Evolutionary conservation across 2,113 vertebrate species (phyloP).

Genomic region (Festucalex cinctus): DNA sequence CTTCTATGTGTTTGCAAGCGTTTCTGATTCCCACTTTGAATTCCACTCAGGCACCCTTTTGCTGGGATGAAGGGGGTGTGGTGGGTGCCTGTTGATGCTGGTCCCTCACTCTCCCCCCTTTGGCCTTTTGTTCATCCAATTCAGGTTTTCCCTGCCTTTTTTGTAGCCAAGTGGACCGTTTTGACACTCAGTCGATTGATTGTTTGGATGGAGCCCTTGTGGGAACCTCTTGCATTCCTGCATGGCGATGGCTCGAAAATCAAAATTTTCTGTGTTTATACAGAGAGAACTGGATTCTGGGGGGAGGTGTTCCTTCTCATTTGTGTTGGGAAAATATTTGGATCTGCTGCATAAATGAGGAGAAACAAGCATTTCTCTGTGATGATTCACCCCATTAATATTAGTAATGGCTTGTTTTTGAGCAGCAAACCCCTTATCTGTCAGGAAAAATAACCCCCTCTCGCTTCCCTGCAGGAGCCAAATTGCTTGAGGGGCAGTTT

Average conservation of each 20-base stretch:
- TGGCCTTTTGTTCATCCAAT: constrained; percentile 12
- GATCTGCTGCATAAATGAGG: constrained; percentile 4
- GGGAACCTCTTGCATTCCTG: constrained; percentile 12
- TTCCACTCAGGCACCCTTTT: constrained; percentile 9
- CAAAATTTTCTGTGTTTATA: constrained; percentile 9
- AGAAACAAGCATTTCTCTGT: constrained; percentile 44
- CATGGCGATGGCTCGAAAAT: constrained; percentile 6
- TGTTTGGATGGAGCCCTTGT: constrained; percentile 42
- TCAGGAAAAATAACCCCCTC: constrained; percentile 20
- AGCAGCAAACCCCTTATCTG: constrained; percentile 44
- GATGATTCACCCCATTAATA: constrained; percentile 40
- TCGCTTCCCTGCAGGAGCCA: constrained; percentile 26
- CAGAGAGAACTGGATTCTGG: neutral
- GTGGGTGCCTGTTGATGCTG: constrained; percentile 55
- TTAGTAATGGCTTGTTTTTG: constrained; percentile 31
- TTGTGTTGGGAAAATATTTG: neutral
- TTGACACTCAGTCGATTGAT: constrained; percentile 21
- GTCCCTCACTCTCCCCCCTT: constrained; percentile 37
- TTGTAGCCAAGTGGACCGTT: constrained; percentile 22
- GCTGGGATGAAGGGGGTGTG: constrained; percentile 61
- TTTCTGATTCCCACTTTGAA: constrained; percentile 2
- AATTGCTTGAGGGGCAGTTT: constrained; percentile 53
- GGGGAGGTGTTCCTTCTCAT: neutral
- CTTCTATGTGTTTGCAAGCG: neutral
- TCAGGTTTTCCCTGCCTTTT: neutral